These are phyloP conservation scores for Nansenia antarctica DNA, from an alignment of 2,113 vertebrate species.

Conservation along the genomic window DNA sequence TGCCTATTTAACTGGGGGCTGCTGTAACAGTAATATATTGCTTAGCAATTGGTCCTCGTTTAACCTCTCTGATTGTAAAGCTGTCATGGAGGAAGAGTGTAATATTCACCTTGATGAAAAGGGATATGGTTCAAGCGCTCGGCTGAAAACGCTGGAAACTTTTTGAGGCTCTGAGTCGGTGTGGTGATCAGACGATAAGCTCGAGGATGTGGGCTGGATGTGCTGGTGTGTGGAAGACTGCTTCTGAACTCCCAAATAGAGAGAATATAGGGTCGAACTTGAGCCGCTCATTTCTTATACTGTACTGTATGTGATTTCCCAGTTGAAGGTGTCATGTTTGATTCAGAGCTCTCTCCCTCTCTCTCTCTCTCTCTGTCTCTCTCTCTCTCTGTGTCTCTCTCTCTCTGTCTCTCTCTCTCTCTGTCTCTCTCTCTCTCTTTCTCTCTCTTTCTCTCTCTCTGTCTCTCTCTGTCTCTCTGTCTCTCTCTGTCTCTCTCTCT, in stretches of 20 bases:
- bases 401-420: neutral
- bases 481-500: neutral
- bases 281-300: neutral
- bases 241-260: neutral
- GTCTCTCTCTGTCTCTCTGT: neutral
- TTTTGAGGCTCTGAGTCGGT: conserved; percentile 13
- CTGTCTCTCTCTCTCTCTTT: neutral
- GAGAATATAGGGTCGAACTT: neutral
- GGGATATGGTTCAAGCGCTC: conserved; percentile 32
- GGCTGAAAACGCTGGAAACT: conserved; percentile 27
- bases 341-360: neutral
- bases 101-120: conserved; percentile 60
- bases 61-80: conserved; percentile 71
- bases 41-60: conserved; percentile 67
- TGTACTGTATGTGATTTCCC: neutral
- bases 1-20: conserved; percentile 66
- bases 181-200: neutral
- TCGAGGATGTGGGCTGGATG: neutral
- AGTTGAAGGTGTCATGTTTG: neutral
- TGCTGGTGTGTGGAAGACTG: neutral
- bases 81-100: conserved; percentile 61
- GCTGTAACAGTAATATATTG: conserved; percentile 64
- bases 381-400: neutral
- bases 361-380: neutral
- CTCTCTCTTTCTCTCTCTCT: too few relatives aligned